A percentile compares a stretch with the other conserved stretches of the same genome.
Conservation (phyloP, 1,140 invertebrate species). For the Pinna nobilis region DNA sequence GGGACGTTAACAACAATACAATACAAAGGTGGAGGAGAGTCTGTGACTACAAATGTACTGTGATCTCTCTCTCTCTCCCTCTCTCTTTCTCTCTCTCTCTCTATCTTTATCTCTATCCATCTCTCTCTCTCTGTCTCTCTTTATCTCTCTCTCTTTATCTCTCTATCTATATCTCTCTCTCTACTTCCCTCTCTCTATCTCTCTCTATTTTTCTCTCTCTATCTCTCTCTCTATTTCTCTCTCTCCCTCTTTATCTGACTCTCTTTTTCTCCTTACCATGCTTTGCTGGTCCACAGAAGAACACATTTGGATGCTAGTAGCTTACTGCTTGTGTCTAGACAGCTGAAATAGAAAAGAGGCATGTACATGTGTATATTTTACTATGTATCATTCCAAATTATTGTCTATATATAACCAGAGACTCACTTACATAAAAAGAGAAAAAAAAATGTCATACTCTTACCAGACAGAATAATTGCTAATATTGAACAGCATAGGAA, state of each 20-base stretch:
- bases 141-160: too few relatives aligned
- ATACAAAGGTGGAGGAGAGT: neutral
- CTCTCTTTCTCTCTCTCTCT: neutral
- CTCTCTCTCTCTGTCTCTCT: too few relatives aligned
- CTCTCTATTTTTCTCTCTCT: too few relatives aligned
- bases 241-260: too few relatives aligned
- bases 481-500: too few relatives aligned
- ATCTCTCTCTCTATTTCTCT: too few relatives aligned
- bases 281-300: slow-evolving; percentile 55
- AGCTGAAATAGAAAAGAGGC: slow-evolving; percentile 43
- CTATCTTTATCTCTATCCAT: too few relatives aligned
- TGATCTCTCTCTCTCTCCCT: neutral
- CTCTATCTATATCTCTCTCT: too few relatives aligned
- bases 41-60: neutral
- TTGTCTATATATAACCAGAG: neutral
- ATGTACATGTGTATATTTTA: neutral
- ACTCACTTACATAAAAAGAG: neutral
- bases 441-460: too few relatives aligned
- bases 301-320: slow-evolving; percentile 56
- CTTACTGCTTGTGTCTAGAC: slow-evolving; percentile 54
- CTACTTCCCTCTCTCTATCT: too few relatives aligned
- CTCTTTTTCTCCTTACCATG: slow-evolving; percentile 55
- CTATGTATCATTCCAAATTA: neutral
- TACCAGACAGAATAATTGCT: too few relatives aligned
- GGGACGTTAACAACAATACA: neutral